These are phyloP conservation scores for Dascillus cervinus DNA, from an alignment of 2,888 invertebrate genomes.

Conservation along the genomic window DNA sequence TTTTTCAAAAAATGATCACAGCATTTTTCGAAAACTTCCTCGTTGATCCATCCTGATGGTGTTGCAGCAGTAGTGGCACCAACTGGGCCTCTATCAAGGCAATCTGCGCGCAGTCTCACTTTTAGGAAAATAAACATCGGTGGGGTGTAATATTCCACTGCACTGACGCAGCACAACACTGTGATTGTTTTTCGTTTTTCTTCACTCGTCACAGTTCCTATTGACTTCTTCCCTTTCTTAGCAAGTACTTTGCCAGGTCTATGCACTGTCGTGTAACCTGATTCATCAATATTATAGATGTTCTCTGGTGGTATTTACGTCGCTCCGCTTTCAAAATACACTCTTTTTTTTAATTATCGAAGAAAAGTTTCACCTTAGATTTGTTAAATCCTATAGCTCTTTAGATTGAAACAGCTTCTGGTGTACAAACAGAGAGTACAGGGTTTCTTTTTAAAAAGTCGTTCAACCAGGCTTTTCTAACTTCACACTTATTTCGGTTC, in stretches of 20 bases:
- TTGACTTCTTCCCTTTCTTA: slow-evolving; percentile 5
- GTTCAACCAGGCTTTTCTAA: no score
- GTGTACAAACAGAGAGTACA: slow-evolving; percentile 3
- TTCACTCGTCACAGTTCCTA: slow-evolving; percentile 5
- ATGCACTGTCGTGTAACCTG: slow-evolving; percentile 4
- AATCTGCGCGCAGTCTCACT: slow-evolving; percentile 2
- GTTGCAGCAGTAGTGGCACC: slow-evolving; percentile 5
- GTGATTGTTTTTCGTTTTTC: slow-evolving; percentile 5
- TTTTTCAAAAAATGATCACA: slow-evolving; percentile 6
- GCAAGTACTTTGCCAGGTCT: slow-evolving; percentile 5
- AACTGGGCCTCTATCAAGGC: slow-evolving; percentile 4
- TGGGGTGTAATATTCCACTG: slow-evolving; percentile 2
- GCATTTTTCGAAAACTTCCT: slow-evolving; percentile 5
- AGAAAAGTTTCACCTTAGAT: slow-evolving; percentile 3
- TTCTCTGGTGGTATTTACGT: slow-evolving; percentile 5
- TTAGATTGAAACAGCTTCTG: no score
- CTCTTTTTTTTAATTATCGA: background rate
- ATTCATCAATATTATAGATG: slow-evolving; percentile 8
- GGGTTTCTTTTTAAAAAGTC: slow-evolving; percentile 4
- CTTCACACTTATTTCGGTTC: no score
- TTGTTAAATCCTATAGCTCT: slow-evolving; percentile 6
- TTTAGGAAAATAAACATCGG: slow-evolving; percentile 5
- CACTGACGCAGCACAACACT: slow-evolving; percentile 5
- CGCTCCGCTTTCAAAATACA: slow-evolving; percentile 1
- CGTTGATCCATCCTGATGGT: slow-evolving; percentile 8